These are phyloP conservation scores for Aplidium turbinatum DNA, from an alignment of 23 tunicate genomes.

Conservation along the genomic window DNA sequence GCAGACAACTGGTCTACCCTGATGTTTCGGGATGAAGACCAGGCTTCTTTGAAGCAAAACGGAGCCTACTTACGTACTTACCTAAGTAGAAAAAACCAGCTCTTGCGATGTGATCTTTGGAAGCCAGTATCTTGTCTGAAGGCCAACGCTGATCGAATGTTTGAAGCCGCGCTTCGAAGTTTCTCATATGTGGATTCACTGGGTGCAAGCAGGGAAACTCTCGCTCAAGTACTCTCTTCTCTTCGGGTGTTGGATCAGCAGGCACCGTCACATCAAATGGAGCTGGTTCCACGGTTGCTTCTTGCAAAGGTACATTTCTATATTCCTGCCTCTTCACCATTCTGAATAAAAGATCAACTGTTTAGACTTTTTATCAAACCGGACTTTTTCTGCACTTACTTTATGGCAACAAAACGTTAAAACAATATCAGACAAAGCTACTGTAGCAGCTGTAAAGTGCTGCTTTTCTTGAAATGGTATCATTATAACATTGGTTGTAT, in stretches of 20 bases:
- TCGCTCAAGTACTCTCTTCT: background rate
- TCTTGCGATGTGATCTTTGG: conserved; percentile 13
- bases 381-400: background rate
- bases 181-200: conserved; percentile 17
- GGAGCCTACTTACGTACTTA: no score
- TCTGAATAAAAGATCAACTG: background rate
- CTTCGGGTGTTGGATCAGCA: conserved; percentile 16
- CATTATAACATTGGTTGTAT: no score
- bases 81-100: conserved; percentile 36
- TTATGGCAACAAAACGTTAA: background rate
- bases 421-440: no score
- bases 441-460: no score
- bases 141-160: conserved; percentile 32
- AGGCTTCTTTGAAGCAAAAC: no score
- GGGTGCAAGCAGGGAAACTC: conserved; percentile 29
- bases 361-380: no score
- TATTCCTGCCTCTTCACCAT: conserved; percentile 1
- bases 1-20: no score
- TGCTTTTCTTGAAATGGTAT: no score
- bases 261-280: background rate
- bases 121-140: background rate
- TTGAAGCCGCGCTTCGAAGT: background rate
- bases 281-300: background rate
- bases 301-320: conserved; percentile 9
- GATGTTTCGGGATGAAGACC: no score